A percentile compares a stretch with the other conserved stretches of the same genome.
These are phyloP conservation scores for Masnerella sp. DNA, from an alignment of 2,888 invertebrate genomes.

Conservation along the genomic window DNA sequence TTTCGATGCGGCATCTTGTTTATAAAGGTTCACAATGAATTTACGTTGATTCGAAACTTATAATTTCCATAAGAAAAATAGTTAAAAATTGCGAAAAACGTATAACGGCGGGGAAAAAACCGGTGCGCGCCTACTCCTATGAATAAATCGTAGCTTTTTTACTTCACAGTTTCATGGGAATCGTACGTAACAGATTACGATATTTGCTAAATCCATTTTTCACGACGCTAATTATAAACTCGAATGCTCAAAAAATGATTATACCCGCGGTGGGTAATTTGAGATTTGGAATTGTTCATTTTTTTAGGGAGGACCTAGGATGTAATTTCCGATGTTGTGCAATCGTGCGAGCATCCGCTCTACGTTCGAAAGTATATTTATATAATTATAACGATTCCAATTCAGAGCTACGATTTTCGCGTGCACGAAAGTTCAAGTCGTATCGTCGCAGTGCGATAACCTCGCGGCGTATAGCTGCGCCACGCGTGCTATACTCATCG, in stretches of 20 bases:
- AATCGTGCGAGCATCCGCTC: slow-evolving; percentile 24
- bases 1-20: too few relatives aligned
- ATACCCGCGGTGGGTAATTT: slow-evolving; percentile 29
- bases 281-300: slow-evolving; percentile 35
- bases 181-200: neutral
- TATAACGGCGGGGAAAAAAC: too few relatives aligned
- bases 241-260: slow-evolving; percentile 27
- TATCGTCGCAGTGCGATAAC: slow-evolving; percentile 47
- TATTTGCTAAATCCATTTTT: slow-evolving; percentile 10
- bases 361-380: slow-evolving; percentile 40
- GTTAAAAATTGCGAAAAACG: too few relatives aligned
- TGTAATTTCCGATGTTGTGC: slow-evolving; percentile 42
- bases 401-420: slow-evolving; percentile 42
- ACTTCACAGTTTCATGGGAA: too few relatives aligned
- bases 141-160: too few relatives aligned
- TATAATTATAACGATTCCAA: slow-evolving; percentile 49
- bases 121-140: too few relatives aligned
- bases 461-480: slow-evolving; percentile 17
- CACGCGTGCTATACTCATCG: slow-evolving; percentile 19
- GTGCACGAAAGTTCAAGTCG: slow-evolving; percentile 47
- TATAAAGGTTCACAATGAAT: too few relatives aligned
- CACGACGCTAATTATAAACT: slow-evolving; percentile 19
- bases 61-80: too few relatives aligned
- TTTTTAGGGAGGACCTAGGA: slow-evolving; percentile 24
- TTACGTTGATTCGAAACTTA: too few relatives aligned